Evolutionary conservation across 1,140 invertebrate genomes (phyloP), one percentile per base, ranked within the genome.

Genomic region (Panagrolaimus sp.): DNA sequence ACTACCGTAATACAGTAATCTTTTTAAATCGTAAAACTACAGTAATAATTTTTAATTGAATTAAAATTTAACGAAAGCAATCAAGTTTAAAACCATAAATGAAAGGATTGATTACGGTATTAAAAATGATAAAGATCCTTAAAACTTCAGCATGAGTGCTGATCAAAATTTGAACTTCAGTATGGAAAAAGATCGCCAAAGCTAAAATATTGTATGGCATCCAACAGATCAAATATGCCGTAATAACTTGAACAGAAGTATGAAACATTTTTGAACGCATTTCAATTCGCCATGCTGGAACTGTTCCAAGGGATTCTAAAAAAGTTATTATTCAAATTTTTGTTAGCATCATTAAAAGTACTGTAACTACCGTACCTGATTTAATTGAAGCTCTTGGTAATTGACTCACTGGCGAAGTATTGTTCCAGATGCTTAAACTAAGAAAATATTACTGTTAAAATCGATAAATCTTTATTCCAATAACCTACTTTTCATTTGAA

Each of bases 261-360:
- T 68, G 65, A 45, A 77, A 77, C 65, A 77, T 77, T 6, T 75
- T 76, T 4, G 76, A 77, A 15, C 76, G 73, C 76, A 77, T 77
- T 66, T 77, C 76, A 21, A 72, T 24, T 24, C 76, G 64, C 76
- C 76, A 77, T 5, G 76, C 77, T 15, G 76, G 76, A 14, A 76
- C 63, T n/a, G 62, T 21, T 58, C 32, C 38, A n/a, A 15, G 21
- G 44, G 58, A 24, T 47, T 21, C 32, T 38, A 38, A 38, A 38
- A 38, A 7, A 7, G 32, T 2, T 4, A 38, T 38, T 38, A 38
- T 38, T 38, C 2, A 38, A 38, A 38, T 67, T 55, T 63, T 71
- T 71, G 38, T 70, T 74, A 21, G 71, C 69, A 4, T 58, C 72
- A 43, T 73, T 58, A 24, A 52, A n/a, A 9, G 48, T 7, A n/a